These are phyloP conservation scores for Aphelinus atriplicis DNA, from an alignment of 1,140 invertebrate genomes.

Conservation along the genomic window DNA sequence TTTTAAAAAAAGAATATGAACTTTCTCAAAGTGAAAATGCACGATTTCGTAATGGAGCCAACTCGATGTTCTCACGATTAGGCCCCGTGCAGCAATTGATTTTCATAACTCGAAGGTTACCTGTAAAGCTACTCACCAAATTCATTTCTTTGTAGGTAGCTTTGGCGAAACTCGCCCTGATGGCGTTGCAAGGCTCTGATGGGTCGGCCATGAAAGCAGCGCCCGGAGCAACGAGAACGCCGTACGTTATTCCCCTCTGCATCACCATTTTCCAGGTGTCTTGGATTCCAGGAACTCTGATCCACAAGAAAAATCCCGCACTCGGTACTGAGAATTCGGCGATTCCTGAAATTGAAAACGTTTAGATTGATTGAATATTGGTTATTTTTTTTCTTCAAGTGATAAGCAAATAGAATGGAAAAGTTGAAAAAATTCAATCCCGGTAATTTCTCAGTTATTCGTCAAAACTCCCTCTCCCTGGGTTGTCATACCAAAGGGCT, in stretches of 20 bases:
- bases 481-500: no score
- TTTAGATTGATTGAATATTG: neutral
- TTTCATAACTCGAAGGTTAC: slow-evolving; percentile 9
- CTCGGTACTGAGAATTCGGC: slow-evolving; percentile 74
- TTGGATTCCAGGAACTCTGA: slow-evolving; percentile 72
- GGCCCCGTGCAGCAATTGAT: neutral
- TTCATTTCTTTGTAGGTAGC: slow-evolving; percentile 73
- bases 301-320: slow-evolving; percentile 84
- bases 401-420: neutral
- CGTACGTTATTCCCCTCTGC: slow-evolving; percentile 68
- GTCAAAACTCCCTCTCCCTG: no score
- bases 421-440: slow-evolving; percentile 14
- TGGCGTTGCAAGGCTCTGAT: slow-evolving; percentile 70
- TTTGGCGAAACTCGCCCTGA: slow-evolving; percentile 76
- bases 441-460: no score
- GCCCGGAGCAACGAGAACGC: slow-evolving; percentile 77
- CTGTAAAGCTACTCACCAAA: slow-evolving; percentile 46
- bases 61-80: no score
- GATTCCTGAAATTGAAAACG: slow-evolving; percentile 61
- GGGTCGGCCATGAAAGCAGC: slow-evolving; percentile 74
- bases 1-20: neutral
- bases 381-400: neutral
- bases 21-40: neutral
- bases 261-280: slow-evolving; percentile 81
- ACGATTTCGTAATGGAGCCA: no score